Base-by-base conservation (phyloP, 2,113 vertebrate species). In the Nettapus auritus region DNA sequence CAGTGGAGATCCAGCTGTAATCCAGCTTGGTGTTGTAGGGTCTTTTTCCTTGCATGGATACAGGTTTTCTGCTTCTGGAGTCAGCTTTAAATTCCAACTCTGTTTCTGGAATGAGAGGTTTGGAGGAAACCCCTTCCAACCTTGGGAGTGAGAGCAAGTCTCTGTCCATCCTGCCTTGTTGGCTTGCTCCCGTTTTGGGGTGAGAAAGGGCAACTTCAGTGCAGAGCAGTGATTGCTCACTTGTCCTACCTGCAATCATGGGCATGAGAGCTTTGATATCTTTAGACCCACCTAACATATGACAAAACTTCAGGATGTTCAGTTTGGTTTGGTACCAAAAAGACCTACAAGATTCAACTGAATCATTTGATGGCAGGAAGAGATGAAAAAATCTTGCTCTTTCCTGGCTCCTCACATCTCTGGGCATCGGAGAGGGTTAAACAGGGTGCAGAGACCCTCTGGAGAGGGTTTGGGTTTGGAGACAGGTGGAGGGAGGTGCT, bases 401-500 rank as follows among this genome's bases (percentile, higher is more conserved):
- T 34, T 28, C 17, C 18, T 3, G 25, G 36, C 21, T 8, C 5
- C 31, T 21, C 21, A 21, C 8, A 28, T 23, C 19, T 36, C 5
- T 4, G 53, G 13, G 15, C 2, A 1, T 25, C 2, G n/a, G 77
- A 50, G n/a, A 23, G 71, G 66, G 73, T 84, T 71, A 84, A 90
- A 11, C 11, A 50, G 29, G 20, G 16, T 25, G 29, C 12, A 16
- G 44, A 34, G 64, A 25, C 7, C 21, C 29, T 3, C 14, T 6
- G 55, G 1, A 64, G 36, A 76, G 26, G 48, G 4, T 28, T 40
- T 12, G 52, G 62, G 16, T 40, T 36, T 4, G 71, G 57, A 15
- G 68, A 94, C 93, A 96, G 93, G 84, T 94, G 93, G 81, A 86
- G 59, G 88, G 85, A 91, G 88, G 93, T 8, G 95, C 36, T 86